Base-by-base conservation (phyloP, 64 coral and sea anemone genomes). In the Stichodactyla mertensii region DNA sequence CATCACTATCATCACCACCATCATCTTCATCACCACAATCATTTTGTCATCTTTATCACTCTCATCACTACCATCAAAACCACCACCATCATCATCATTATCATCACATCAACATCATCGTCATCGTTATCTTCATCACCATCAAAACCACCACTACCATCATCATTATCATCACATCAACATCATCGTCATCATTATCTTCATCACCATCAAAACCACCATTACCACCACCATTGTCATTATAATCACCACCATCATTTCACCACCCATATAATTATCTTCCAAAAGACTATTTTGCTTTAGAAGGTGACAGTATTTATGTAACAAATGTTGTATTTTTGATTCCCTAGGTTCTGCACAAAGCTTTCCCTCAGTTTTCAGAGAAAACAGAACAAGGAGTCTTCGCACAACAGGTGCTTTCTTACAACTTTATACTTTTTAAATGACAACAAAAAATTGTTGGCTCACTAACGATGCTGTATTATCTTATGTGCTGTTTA, bases 311-410 rank as follows among this genome's bases (percentile, higher is more conserved):
- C 36, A 45, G 36, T 45, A 45, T 0, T 45, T 2, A 45, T 45
- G 3, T 45, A 45, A 45, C 36, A 45, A 45, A 45, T 45, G 14
- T 69, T 60, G 16, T 31, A 64, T 58, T 78, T 10, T 61, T 31
- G 18, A 69, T 22, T 23, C 9, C 1, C 18, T 27, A 99, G 97
- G 86, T 94, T 28, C 86, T 99, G 52, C 93, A 99, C 85, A 87
- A 71, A 64, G 97, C 87, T 18, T 99, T 99, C 82, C 93, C 93
- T 69, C 93, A 90, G 15, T 99, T 99, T 99, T 88, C 97, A 66
- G 97, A 99, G 93, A 99, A 99, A 87, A 99, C 87, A 53, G 97
- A 99, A 58, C 97, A 99, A 89, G 97, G 97, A 54, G 60, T 95
- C 82, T 92, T 84, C 57, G 86, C 83, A 18, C 97, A 99, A 80